Conservation (phyloP, 2,888 invertebrate genomes). For the Eurytoma adleriae region DNA sequence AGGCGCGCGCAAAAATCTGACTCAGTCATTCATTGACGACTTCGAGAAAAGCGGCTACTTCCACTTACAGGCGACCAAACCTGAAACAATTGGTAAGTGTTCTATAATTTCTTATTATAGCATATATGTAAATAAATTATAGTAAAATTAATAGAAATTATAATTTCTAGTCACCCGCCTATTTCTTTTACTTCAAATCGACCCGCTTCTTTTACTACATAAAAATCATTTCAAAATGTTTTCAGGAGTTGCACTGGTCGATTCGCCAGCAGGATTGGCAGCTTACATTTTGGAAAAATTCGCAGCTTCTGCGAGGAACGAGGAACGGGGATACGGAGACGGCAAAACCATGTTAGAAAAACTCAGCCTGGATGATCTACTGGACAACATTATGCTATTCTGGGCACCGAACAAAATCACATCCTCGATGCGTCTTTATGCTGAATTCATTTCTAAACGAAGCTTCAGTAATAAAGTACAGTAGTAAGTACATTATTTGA, state of each 20-base stretch:
- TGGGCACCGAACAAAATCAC: constrained; percentile 86
- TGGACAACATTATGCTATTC: constrained; percentile 90
- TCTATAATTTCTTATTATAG: background rate
- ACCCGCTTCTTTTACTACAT: no score
- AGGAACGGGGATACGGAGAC: constrained; percentile 78
- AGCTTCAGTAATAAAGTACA: constrained; percentile 70
- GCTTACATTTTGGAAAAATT: constrained; percentile 95
- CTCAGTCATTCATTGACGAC: constrained; percentile 51
- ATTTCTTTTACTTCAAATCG: no score
- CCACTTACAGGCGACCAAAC: constrained; percentile 91
- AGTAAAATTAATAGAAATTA: no score
- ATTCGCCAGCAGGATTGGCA: constrained; percentile 91
- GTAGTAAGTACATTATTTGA: constrained; percentile 72
- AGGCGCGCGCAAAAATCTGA: no score
- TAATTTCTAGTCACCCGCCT: no score
- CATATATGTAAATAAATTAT: no score
- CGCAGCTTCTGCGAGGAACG: constrained; percentile 83
- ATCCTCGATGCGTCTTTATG: constrained; percentile 85
- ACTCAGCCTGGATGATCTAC: constrained; percentile 83
- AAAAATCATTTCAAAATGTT: no score
- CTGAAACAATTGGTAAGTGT: constrained; percentile 87
- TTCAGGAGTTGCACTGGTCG: constrained; percentile 82
- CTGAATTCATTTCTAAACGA: constrained; percentile 79
- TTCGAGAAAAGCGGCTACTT: constrained; percentile 79
- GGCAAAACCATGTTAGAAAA: constrained; percentile 81